Evolutionary conservation across 2,888 invertebrate species (phyloP).

Genomic region (Cetonia aurata): DNA sequence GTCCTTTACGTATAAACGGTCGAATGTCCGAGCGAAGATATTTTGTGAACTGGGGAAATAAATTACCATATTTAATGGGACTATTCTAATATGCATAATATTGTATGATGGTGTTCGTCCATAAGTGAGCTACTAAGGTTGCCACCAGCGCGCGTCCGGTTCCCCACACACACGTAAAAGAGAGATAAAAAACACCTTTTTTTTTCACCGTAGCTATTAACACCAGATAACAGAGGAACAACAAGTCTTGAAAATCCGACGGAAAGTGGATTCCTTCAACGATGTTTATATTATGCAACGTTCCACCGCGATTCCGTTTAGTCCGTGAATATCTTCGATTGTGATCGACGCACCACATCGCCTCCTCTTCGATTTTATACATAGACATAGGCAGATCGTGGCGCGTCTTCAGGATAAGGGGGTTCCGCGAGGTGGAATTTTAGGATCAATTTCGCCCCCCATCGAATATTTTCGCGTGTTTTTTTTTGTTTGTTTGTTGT

Average conservation of each 20-base stretch:
- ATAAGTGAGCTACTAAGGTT: too few species aligned
- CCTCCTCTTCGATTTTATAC: neutral
- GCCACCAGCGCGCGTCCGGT: slow-evolving; percentile 4
- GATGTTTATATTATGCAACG: slow-evolving; percentile 30
- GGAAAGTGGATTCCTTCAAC: too few species aligned
- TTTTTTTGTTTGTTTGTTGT: neutral
- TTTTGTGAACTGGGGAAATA: too few species aligned
- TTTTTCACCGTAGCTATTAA: too few species aligned
- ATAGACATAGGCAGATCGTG: neutral
- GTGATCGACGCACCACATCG: slow-evolving; percentile 5
- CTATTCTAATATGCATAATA: too few species aligned
- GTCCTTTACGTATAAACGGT: too few species aligned
- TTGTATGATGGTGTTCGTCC: too few species aligned
- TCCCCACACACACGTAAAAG: neutral
- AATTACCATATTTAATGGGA: too few species aligned
- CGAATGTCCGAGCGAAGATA: too few species aligned
- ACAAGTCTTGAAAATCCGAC: too few species aligned
- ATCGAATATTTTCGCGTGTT: neutral
- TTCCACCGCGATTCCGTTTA: slow-evolving; percentile 10
- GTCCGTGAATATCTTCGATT: slow-evolving; percentile 28
- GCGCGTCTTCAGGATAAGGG: neutral
- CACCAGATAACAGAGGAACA: too few species aligned
- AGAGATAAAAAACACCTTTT: too few species aligned
- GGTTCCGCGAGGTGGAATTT: neutral
- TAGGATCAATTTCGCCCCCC: neutral